Conservation (phyloP, 2,888 invertebrate species). For the Glaucopsyche alexis region DNA sequence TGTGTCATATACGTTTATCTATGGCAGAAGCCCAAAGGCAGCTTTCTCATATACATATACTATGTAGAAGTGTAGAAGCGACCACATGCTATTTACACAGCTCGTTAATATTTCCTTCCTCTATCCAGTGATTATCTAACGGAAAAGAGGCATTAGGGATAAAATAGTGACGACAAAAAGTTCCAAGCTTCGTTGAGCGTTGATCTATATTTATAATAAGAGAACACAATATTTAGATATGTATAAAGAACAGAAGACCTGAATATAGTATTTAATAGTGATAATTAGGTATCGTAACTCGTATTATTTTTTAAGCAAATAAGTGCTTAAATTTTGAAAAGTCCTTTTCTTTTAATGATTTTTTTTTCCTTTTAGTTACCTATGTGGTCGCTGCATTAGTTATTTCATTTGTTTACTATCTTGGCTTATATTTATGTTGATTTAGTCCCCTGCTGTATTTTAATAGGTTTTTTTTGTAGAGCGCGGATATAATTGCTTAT, state of each 20-base stretch:
- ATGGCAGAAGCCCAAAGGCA: too few species aligned
- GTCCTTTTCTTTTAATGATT: too few species aligned
- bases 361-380: too few species aligned
- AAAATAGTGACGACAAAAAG: neutral
- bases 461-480: too few species aligned
- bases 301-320: neutral
- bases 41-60: neutral
- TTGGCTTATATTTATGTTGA: too few species aligned
- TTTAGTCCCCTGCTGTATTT: too few species aligned
- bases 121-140: constrained; percentile 1
- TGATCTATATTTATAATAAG: neutral
- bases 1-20: too few species aligned
- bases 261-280: too few species aligned
- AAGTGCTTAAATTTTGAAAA: too few species aligned
- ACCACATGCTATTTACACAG: neutral
- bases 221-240: neutral
- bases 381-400: too few species aligned
- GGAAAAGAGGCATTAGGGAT: neutral
- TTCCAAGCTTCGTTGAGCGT: neutral
- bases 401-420: too few species aligned
- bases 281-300: neutral
- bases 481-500: too few species aligned
- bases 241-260: neutral
- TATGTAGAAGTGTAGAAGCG: neutral
- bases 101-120: neutral